Base-by-base conservation (phyloP, 2,113 vertebrate genomes). In the Calyptomena viridis region DNA sequence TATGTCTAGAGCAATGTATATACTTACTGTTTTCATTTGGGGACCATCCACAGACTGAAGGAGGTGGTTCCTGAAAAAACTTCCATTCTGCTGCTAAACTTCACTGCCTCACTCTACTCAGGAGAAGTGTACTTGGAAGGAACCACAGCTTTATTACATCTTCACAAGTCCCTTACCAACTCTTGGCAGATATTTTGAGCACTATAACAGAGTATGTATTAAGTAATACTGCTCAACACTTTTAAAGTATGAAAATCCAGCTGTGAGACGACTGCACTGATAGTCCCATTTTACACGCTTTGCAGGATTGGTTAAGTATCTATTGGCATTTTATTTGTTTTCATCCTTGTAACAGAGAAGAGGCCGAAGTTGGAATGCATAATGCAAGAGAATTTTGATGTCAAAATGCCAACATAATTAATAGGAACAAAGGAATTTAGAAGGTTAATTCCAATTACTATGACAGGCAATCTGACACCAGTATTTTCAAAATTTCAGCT, bases 401-500 rank as follows among this genome's bases (percentile, higher is more conserved):
- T 89, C 71, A 90, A 94, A 94, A 84, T 78, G 56, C 47, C 77
- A 90, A 37, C 39, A 84, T 42, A 96, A 84, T 92, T 87, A 95
- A 93, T 1, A 84, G 35, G n/a, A 92, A 92, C 52, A 80, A 81
- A 86, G 35, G 73, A 81, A 75, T 84, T 88, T 52, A 33, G 82
- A 72, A 94, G 73, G 76, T 90, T 92, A 94, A 93, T 84, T 93
- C 73, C 68, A 71, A 74, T 88, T 95, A 86, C n/a, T 33, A 30
- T 37, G 31, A 84, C 60, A 68, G 60, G 68, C 64, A 95, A 80
- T n/a, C 66, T 81, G 79, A 91, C 69, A 90, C n/a, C 64, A 87
- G 64, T n/a, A 74, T 89, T 96, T 93, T 84, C 85, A 89, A n/a
- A 81, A 92, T 89, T 92, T 90, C 83, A 90, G 85, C 79, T 77